These are phyloP conservation scores for Epizoanthus ramosus DNA, from an alignment of 92 coral and sea anemone genomes.

Conservation along the genomic window DNA sequence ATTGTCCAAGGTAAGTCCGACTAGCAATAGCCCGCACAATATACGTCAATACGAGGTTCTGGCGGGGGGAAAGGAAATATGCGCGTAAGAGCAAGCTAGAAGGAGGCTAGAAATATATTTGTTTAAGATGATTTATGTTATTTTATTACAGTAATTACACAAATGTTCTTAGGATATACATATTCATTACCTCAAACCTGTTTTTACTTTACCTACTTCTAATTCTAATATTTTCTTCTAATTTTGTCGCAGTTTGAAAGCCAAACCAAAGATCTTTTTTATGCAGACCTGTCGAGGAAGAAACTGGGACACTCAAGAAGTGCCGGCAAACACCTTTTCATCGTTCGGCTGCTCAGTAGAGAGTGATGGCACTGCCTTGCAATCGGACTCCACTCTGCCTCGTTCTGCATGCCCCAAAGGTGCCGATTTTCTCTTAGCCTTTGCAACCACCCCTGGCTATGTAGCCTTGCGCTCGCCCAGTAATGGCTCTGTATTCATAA, in stretches of 20 bases:
- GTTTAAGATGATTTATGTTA: neutral
- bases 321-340: neutral
- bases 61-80: too few species aligned
- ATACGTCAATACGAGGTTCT: too few species aligned
- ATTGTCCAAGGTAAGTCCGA: slow-evolving; percentile 26
- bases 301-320: slow-evolving; percentile 1
- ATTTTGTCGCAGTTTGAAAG: slow-evolving; percentile 23
- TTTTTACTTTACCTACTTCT: too few species aligned
- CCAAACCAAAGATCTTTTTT: slow-evolving; percentile 35
- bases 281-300: slow-evolving; percentile 44
- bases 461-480: slow-evolving; percentile 33
- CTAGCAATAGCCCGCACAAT: too few species aligned
- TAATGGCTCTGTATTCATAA: slow-evolving; percentile 19
- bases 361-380: slow-evolving; percentile 10
- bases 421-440: slow-evolving; percentile 41
- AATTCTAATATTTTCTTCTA: neutral
- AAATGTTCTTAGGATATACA: too few species aligned
- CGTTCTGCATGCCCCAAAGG: slow-evolving; percentile 35
- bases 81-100: too few species aligned
- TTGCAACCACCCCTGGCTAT: slow-evolving; percentile 42
- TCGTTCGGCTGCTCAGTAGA: slow-evolving; percentile 13
- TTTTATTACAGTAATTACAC: too few species aligned
- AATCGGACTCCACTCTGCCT: slow-evolving; percentile 22
- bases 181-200: too few species aligned
- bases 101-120: too few species aligned